Conservation (phyloP, 2,888 invertebrate genomes). For the Hypsopygia costalis region DNA sequence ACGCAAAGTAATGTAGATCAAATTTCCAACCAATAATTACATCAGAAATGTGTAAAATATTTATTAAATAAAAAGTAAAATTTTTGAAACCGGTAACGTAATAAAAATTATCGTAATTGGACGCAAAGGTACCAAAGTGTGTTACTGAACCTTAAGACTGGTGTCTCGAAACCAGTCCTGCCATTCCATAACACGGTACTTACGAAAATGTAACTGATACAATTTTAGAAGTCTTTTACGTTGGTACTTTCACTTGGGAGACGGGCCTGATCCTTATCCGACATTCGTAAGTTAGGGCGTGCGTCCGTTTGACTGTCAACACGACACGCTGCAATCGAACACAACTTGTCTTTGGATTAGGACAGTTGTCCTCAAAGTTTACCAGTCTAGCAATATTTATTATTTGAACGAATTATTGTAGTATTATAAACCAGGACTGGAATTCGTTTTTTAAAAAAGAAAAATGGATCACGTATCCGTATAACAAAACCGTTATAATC, state of each 20-base stretch:
- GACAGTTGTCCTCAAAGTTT: not conserved
- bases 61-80: not conserved
- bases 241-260: conserved; percentile 16
- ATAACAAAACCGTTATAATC: too few species aligned
- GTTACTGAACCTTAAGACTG: not conserved
- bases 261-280: conserved; percentile 19
- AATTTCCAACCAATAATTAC: not conserved
- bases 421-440: too few species aligned
- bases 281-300: conserved; percentile 4
- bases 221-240: conserved; percentile 7
- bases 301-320: conserved; percentile 1
- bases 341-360: not conserved
- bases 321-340: not conserved
- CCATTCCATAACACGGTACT: not conserved
- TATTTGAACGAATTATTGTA: too few species aligned
- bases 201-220: conserved; percentile 3
- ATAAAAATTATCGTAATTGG: not conserved
- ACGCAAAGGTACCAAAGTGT: not conserved
- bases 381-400: not conserved
- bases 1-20: too few species aligned
- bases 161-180: not conserved
- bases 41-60: not conserved
- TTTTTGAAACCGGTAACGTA: not conserved
- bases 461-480: too few species aligned
- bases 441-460: too few species aligned